These are phyloP conservation scores for Yponomeuta evonymella DNA, from an alignment of 2,888 invertebrate genomes.

Conservation along the genomic window DNA sequence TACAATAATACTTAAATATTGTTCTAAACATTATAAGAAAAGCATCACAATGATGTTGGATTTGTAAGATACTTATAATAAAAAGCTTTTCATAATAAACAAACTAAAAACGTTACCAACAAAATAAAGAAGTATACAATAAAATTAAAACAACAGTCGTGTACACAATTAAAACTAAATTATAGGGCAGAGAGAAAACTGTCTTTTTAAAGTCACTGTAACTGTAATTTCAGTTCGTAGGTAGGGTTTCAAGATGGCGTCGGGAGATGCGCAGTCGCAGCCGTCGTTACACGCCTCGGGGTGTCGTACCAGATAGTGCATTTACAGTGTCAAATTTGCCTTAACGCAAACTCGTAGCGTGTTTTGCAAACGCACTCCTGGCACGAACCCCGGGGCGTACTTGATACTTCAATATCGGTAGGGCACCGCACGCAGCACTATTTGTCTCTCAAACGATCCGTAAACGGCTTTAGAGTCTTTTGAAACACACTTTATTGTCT, in stretches of 20 bases:
- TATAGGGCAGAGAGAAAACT: constrained; percentile 7
- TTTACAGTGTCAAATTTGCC: constrained; percentile 89
- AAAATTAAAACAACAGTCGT: constrained; percentile 14
- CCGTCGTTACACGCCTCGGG: constrained; percentile 79
- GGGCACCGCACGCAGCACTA: constrained; percentile 47
- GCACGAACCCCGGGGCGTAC: constrained; percentile 91
- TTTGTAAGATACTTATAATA: background rate
- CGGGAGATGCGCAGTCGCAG: constrained; percentile 30
- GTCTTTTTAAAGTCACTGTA: constrained; percentile 13
- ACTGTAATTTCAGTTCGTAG: constrained; percentile 5
- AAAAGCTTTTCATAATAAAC: constrained; percentile 22
- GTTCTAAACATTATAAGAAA: constrained; percentile 20
- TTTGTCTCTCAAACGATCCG: constrained; percentile 42
- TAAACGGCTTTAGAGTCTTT: constrained; percentile 46
- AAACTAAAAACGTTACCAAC: background rate
- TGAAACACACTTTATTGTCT: constrained; percentile 42
- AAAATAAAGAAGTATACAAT: constrained; percentile 17
- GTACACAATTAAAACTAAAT: constrained; percentile 20
- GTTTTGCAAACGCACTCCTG: constrained; percentile 98
- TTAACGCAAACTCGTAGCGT: constrained; percentile 68
- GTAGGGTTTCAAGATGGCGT: background rate
- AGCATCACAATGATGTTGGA: background rate
- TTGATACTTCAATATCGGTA: constrained; percentile 54
- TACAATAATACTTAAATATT: constrained; percentile 25
- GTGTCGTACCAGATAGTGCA: constrained; percentile 99